Base-by-base conservation (phyloP, 1,140 invertebrate genomes). In the Sinella curviseta region DNA sequence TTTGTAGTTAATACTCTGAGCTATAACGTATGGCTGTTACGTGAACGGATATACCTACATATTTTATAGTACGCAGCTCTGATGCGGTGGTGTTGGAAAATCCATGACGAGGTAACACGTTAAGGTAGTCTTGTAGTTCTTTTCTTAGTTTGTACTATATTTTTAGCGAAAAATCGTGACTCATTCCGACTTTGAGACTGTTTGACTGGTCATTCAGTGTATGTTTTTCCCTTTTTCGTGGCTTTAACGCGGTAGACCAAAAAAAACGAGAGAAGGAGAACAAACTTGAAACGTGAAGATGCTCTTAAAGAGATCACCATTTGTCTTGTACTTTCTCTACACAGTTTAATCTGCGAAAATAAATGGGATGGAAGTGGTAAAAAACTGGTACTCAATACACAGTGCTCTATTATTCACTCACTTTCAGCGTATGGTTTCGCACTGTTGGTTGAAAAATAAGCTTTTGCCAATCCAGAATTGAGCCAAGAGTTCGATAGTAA, bases 361-460 rank as follows among this genome's bases (percentile, higher is more conserved):
- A 60, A 60, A 60, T 60, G 57, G 24, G 24, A 26, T 17, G 57
- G 3, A 26, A 60, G 4, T 26, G 57, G 24, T 3, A 60, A 4
- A 26, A 60, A 26, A 4, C 4, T 60, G 24, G 57, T 60, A 48
- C 20, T 48, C 8, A 48, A 48, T 48, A 48, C 39, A 20, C 39
- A 12, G 57, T 60, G 14, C 57, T 48, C 8, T 20, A 48, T 48
- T 48, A 48, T 48, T 60, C 57, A 60, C 57, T 70, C 31, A 75
- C 74, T 54, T 75, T 75, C 31, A 82, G n/a, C 24, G 82, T 82
- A 55, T 80, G 65, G 77, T 82, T 82, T 60, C 77, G 65, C 31
- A 35, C 16, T 3, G 65, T 33, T 4, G 79, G 65, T 17, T 33
- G 77, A 54, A 82, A 77, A 60, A 80, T 70, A 76, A 80, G 55